phyloP scores from a whole-genome alignment of 2,888 invertebrate species.

The Erebia epiphron region DNA sequence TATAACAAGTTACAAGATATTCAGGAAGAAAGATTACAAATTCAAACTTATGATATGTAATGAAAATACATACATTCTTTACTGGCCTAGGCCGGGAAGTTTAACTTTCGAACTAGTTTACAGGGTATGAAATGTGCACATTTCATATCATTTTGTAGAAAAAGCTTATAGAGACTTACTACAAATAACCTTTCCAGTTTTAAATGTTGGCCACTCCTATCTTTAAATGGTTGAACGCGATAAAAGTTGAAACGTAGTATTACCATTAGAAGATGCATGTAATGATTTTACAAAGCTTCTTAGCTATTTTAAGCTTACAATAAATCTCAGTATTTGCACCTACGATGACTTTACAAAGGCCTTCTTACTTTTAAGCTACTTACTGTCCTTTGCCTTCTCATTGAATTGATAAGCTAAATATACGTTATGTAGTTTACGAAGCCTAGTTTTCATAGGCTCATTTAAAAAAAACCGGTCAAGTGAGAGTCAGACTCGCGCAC shows the following conservation, averaged over 20 bases:
- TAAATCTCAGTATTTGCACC: background rate
- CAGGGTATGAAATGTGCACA: too few species aligned
- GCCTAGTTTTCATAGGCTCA: background rate
- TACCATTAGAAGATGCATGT: slow-evolving; percentile 9
- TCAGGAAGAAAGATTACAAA: too few species aligned
- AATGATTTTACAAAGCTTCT: slow-evolving; percentile 4
- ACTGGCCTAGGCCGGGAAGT: too few species aligned
- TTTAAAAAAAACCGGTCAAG: too few species aligned
- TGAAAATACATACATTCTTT: too few species aligned
- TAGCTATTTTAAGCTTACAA: background rate
- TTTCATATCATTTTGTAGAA: too few species aligned
- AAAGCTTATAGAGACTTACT: too few species aligned
- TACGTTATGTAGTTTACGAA: background rate
- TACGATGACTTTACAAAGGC: background rate
- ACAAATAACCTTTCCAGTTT: too few species aligned
- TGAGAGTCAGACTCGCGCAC: too few species aligned
- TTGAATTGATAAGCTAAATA: background rate
- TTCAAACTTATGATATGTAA: too few species aligned
- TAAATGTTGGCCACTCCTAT: background rate
- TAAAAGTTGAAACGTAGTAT: background rate
- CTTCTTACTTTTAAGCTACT: background rate
- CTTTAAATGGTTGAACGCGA: background rate
- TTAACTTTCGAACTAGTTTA: too few species aligned
- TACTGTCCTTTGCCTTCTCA: background rate
- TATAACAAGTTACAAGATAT: too few species aligned